Base-by-base conservation (phyloP, 2,113 vertebrate genomes). In the Cynopterus brachyotis region DNA sequence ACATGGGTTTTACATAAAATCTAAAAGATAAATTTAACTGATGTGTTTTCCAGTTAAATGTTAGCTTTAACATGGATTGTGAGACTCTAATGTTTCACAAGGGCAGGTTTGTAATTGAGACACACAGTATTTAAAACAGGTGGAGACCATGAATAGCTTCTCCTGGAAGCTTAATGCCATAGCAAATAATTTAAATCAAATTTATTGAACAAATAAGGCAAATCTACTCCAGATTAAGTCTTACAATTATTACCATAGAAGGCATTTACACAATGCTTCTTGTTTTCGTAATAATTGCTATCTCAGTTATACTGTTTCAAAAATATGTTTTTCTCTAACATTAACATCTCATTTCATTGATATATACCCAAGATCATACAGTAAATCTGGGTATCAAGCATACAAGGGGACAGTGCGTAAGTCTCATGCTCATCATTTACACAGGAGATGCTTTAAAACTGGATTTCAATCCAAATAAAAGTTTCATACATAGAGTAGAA, bases 11-110 rank as follows among this genome's bases (percentile, higher is more conserved):
- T 88, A 89, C 83, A 79, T 89, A 92, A 96, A 91, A 13, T 92
- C 86, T 88, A 95, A 90, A 95, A 96, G 92, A 91, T 97, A 85
- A 75, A 95, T 94, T 95, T 91, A 95, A 86, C 87, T 64, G 66
- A 94, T 95, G 35, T 70, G 64, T 93, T 97, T 98, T 95, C 91
- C 95, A 95, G 91, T 90, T 88, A 94, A 86, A 84, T 60, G 50
- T 97, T 72, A 90, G 40, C 59, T 93, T 96, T 97, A 75, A 89
- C 72, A 55, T 86, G 9, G 3, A 6, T 69, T 76, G 22, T 37
- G 87, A 94, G 88, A 96, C 64, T 37, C 82, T 92, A 83, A 80
- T 3, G 28, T 75, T 97, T 35, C n/a, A 95, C 47, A 2, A 42
- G 91, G 22, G 19, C 53, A 60, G 15, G 2, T 64, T 90, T 37